These are phyloP conservation scores for Drosophila paucipuncta DNA, from an alignment of 2,888 invertebrate genomes.

Conservation along the genomic window DNA sequence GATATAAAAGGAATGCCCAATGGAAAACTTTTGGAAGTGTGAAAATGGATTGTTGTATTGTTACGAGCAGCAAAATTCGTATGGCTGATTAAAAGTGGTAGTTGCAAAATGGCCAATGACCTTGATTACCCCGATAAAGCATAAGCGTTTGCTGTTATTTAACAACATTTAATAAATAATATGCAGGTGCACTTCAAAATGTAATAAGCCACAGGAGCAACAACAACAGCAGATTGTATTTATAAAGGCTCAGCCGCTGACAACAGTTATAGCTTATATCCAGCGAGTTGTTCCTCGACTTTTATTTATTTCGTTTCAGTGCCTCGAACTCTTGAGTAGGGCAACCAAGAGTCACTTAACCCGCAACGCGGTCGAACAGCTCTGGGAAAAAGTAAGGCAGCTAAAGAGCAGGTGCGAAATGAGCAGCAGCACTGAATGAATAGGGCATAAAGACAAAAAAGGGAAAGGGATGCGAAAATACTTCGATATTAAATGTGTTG, in stretches of 20 bases:
- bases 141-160: constrained; percentile 24
- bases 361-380: constrained; percentile 39
- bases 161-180: constrained; percentile 58
- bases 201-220: constrained; percentile 61
- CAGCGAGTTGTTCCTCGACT: constrained; percentile 35
- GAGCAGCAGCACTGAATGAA: constrained; percentile 16
- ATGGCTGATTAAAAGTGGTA: constrained; percentile 52
- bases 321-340: constrained; percentile 13
- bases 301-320: constrained; percentile 50
- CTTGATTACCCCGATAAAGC: constrained; percentile 27
- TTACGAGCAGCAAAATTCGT: constrained; percentile 40
- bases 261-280: constrained; percentile 16
- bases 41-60: constrained; percentile 38
- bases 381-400: constrained; percentile 7
- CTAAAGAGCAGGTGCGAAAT: constrained; percentile 52
- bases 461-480: not conserved
- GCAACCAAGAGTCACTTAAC: constrained; percentile 50
- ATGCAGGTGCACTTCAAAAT: constrained; percentile 65
- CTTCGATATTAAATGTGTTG: constrained; percentile 55
- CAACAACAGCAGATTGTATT: constrained; percentile 18
- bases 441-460: constrained; percentile 1
- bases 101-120: constrained; percentile 5
- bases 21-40: constrained; percentile 49
- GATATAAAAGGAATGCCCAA: constrained; percentile 24
- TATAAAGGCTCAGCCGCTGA: constrained; percentile 14